A percentile compares a stretch with the other conserved stretches of the same genome.
Conservation (phyloP, 2,888 invertebrate species). For the Rotaria macrura region DNA sequence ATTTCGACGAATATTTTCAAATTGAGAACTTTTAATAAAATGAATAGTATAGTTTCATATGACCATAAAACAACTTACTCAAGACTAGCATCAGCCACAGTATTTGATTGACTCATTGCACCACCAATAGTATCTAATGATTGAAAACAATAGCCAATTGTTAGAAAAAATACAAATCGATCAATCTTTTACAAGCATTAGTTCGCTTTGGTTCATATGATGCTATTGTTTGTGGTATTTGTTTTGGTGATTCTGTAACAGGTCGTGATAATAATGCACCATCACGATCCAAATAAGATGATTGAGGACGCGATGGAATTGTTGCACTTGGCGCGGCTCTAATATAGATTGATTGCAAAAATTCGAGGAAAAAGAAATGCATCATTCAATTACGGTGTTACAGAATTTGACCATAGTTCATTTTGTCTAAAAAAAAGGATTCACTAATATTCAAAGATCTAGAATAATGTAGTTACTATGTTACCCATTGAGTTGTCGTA, state of each 20-base stretch:
- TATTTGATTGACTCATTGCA: background rate
- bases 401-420: background rate
- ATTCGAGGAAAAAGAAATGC: background rate
- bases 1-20: conserved; percentile 18
- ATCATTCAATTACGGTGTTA: background rate
- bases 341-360: background rate
- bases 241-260: background rate
- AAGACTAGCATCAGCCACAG: background rate
- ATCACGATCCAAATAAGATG: background rate
- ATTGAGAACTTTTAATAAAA: background rate
- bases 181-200: background rate
- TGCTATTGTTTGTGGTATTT: background rate
- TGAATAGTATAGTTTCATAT: background rate
- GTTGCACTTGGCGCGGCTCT: background rate
- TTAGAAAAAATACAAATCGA: background rate
- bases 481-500: background rate
- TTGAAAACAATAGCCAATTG: background rate
- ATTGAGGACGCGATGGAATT: background rate
- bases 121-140: background rate
- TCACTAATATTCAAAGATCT: background rate
- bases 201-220: conserved; percentile 4
- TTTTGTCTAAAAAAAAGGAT: background rate
- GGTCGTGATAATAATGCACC: background rate
- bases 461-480: background rate
- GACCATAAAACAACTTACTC: background rate